phyloP scores from a whole-genome alignment of 2,113 vertebrate genomes.

The Carlito syrichta region DNA sequence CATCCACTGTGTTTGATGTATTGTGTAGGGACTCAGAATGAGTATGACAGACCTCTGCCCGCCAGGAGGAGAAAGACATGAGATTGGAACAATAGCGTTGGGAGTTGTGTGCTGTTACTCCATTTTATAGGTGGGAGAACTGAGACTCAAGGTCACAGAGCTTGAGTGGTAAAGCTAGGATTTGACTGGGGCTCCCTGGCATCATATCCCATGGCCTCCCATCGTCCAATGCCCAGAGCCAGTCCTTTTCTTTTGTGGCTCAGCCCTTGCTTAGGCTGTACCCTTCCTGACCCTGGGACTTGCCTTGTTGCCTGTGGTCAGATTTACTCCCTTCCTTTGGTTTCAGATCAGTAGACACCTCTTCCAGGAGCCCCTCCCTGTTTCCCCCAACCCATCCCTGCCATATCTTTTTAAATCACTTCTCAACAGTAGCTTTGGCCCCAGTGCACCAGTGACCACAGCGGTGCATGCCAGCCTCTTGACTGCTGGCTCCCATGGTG shows the following conservation, averaged over 20 bases:
- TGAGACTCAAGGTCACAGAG: neutral
- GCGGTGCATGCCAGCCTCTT: neutral
- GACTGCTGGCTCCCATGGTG: neutral
- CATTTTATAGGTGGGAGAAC: neutral
- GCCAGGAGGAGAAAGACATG: neutral
- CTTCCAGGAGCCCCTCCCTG: neutral
- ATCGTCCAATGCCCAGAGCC: neutral
- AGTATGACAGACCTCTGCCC: neutral
- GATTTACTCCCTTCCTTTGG: neutral
- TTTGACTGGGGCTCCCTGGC: neutral
- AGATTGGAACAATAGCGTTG: neutral
- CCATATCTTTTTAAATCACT: neutral
- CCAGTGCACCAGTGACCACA: neutral
- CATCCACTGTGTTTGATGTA: neutral
- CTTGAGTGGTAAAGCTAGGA: neutral
- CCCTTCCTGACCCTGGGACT: neutral
- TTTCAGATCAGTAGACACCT: neutral
- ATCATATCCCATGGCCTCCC: neutral
- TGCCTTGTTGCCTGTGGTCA: neutral
- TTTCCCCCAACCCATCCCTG: too few species aligned
- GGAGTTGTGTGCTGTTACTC: neutral
- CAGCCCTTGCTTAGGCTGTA: neutral
- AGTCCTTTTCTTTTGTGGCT: neutral
- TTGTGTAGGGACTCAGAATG: too few species aligned
- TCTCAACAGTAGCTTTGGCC: neutral